A percentile compares a stretch with the other conserved stretches of the same genome.
Evolutionary conservation across 2,113 vertebrate genomes (phyloP).

Genomic region (Dascyllus trimaculatus): DNA sequence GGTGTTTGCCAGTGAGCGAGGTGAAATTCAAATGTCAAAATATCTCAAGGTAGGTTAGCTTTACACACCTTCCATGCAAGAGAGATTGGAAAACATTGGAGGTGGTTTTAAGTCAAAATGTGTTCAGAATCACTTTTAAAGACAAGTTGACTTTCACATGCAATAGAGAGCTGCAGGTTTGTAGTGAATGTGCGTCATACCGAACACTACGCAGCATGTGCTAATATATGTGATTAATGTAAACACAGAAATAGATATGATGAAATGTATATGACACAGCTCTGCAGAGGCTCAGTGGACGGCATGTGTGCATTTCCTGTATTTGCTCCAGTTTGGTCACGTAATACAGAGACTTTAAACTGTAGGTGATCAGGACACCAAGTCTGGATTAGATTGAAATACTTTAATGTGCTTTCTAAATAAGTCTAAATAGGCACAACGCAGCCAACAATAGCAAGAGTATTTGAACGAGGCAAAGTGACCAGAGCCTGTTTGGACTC

Average conservation of each 20-base stretch:
- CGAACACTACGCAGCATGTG: neutral
- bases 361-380: neutral
- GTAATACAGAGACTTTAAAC: neutral
- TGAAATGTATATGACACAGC: neutral
- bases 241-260: neutral
- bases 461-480: neutral
- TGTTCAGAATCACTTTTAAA: neutral
- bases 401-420: neutral
- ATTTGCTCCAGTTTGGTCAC: neutral
- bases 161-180: too few relatives aligned
- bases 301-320: neutral
- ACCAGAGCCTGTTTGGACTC: neutral
- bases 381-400: neutral
- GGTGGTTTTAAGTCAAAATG: neutral
- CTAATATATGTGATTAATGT: neutral
- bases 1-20: neutral
- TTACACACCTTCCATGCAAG: neutral
- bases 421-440: neutral
- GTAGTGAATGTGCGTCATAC: neutral
- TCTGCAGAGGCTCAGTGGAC: neutral
- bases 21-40: neutral
- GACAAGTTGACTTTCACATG: neutral
- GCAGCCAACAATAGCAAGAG: neutral
- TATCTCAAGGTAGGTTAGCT: neutral
- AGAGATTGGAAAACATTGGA: neutral